These are phyloP conservation scores for Stenoptilia bipunctidactyla DNA, from an alignment of 2,888 invertebrate species.

Conservation along the genomic window DNA sequence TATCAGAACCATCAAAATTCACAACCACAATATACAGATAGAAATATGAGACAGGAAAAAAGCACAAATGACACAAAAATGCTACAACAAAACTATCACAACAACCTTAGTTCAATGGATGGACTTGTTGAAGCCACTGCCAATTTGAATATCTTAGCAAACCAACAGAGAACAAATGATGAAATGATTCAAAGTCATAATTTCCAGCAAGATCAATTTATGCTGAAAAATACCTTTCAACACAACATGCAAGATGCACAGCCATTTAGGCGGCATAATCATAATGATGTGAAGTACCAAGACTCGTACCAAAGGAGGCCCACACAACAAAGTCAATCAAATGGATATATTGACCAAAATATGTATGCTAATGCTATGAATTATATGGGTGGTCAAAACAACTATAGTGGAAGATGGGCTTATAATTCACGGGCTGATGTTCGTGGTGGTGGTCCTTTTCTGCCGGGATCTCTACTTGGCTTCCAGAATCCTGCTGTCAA, in stretches of 20 bases:
- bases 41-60: constrained; percentile 35
- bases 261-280: constrained; percentile 31
- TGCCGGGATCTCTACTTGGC: constrained; percentile 54
- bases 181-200: constrained; percentile 29
- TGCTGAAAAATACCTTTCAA: constrained; percentile 32
- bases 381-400: constrained; percentile 25
- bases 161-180: constrained; percentile 26
- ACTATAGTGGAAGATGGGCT: neutral
- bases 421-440: constrained; percentile 1
- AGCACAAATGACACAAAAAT: constrained; percentile 35
- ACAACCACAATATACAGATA: constrained; percentile 37
- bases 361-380: constrained; percentile 37
- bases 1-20: constrained; percentile 28
- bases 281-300: constrained; percentile 37
- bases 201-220: constrained; percentile 33
- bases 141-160: constrained; percentile 36
- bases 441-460: constrained; percentile 27
- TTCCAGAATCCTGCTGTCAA: constrained; percentile 66
- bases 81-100: constrained; percentile 30
- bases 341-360: constrained; percentile 42
- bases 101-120: constrained; percentile 35
- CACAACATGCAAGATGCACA: constrained; percentile 35
- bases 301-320: constrained; percentile 17
- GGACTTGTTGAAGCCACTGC: constrained; percentile 44
- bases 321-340: neutral